Conservation (phyloP, 2,797 vertebrate species). For the Onychomys torridus region DNA sequence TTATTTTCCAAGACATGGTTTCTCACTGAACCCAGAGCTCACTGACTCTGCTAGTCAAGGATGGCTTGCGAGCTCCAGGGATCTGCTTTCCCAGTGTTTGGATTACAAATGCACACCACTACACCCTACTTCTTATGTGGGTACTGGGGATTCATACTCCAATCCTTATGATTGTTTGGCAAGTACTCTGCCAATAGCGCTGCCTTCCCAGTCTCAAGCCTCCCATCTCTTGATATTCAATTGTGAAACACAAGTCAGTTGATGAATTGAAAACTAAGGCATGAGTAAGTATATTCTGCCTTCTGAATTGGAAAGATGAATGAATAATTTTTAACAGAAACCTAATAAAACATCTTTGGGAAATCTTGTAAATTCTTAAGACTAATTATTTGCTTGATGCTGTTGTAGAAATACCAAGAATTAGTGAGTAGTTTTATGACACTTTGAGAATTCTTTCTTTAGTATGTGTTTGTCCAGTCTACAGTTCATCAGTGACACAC, state of each 20-base stretch:
- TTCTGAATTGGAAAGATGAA: not conserved
- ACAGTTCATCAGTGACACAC: not conserved
- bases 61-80: not conserved
- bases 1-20: not conserved
- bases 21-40: not conserved
- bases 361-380: slow-evolving; percentile 40
- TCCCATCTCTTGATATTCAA: slow-evolving; percentile 3
- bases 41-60: not conserved
- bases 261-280: slow-evolving; percentile 11
- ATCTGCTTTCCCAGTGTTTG: not conserved
- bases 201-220: not conserved
- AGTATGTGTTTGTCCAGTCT: not conserved
- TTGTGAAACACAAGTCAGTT: not conserved
- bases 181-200: not conserved
- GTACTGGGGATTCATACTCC: not conserved
- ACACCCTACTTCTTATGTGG: not conserved
- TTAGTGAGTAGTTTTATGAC: slow-evolving; percentile 13
- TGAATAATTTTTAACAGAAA: slow-evolving; percentile 23
- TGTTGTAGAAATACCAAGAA: not conserved
- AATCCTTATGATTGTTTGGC: not conserved
- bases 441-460: slow-evolving; percentile 24
- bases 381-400: not conserved
- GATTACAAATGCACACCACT: not conserved
- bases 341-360: not conserved
- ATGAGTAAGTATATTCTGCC: not conserved